phyloP scores from a whole-genome alignment of 2,113 vertebrate species.

The Phalacrocorax brasilianus region DNA sequence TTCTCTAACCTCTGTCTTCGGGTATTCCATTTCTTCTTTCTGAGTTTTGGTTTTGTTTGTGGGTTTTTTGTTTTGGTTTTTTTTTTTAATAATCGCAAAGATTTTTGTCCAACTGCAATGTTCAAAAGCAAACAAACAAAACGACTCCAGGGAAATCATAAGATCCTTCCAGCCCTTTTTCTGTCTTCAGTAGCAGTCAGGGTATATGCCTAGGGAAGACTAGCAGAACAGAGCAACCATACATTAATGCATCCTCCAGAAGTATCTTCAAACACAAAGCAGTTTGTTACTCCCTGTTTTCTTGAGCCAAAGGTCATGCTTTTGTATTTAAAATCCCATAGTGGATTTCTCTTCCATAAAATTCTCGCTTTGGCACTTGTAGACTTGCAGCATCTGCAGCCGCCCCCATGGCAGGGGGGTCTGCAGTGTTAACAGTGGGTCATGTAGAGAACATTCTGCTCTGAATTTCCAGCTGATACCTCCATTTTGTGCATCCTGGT shows the following conservation, averaged over 20 bases:
- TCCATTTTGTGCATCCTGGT: neutral
- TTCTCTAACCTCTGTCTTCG: neutral
- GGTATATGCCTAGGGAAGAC: neutral
- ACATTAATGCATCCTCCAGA: neutral
- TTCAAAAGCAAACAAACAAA: neutral
- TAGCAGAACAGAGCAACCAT: neutral
- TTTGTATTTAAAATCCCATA: neutral
- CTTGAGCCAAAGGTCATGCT: neutral
- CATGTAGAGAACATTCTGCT: neutral
- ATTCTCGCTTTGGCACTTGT: neutral
- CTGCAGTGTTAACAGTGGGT: neutral
- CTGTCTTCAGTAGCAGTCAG: neutral
- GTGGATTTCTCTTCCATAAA: neutral
- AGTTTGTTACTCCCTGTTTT: fast-evolving
- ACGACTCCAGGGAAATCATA: fast-evolving
- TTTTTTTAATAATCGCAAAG: neutral
- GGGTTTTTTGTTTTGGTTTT: neutral
- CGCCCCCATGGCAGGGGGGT: neutral
- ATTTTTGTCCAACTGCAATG: neutral
- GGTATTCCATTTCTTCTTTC: neutral
- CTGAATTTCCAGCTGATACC: neutral
- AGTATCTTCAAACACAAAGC: neutral
- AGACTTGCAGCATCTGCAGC: neutral
- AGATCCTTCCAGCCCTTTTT: neutral
- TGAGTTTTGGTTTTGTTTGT: neutral